A percentile compares a stretch with the other conserved stretches of the same genome.
These are phyloP conservation scores for Melinaea menophilus DNA, from an alignment of 2,888 invertebrate species.

Conservation along the genomic window DNA sequence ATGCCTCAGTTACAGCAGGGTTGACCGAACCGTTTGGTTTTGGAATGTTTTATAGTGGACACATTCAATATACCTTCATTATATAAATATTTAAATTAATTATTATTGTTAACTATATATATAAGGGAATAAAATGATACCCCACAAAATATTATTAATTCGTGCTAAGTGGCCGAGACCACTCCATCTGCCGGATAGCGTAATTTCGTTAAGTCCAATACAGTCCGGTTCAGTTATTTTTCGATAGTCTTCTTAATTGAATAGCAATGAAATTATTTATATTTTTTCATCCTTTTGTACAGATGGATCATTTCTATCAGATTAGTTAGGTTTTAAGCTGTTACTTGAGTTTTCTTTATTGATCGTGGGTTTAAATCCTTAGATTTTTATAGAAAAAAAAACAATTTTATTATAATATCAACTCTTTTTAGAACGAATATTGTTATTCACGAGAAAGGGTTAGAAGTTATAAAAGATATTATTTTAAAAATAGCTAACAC, in stretches of 20 bases:
- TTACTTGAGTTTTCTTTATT: neutral
- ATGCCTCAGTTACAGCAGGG: constrained; percentile 37
- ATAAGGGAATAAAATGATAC: constrained; percentile 4
- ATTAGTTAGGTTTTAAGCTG: neutral
- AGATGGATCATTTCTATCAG: neutral
- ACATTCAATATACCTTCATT: no score
- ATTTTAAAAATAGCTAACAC: neutral
- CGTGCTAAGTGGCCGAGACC: constrained; percentile 19
- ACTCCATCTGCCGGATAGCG: constrained; percentile 20
- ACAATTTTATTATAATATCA: no score
- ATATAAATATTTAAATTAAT: neutral
- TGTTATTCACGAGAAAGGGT: neutral
- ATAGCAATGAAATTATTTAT: constrained; percentile 19
- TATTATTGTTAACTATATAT: no score
- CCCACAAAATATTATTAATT: constrained; percentile 36
- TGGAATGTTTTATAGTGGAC: constrained; percentile 18
- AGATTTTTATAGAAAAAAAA: no score
- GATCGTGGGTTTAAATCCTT: no score
- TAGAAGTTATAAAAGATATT: neutral
- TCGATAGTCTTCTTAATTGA: constrained; percentile 27
- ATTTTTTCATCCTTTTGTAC: constrained; percentile 11
- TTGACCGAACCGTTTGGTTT: constrained; percentile 50
- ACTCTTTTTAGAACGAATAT: neutral
- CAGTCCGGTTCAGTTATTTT: constrained; percentile 27
- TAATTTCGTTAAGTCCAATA: constrained; percentile 27